Conservation (phyloP, 1,140 invertebrate species). For the Bombus turneri region DNA sequence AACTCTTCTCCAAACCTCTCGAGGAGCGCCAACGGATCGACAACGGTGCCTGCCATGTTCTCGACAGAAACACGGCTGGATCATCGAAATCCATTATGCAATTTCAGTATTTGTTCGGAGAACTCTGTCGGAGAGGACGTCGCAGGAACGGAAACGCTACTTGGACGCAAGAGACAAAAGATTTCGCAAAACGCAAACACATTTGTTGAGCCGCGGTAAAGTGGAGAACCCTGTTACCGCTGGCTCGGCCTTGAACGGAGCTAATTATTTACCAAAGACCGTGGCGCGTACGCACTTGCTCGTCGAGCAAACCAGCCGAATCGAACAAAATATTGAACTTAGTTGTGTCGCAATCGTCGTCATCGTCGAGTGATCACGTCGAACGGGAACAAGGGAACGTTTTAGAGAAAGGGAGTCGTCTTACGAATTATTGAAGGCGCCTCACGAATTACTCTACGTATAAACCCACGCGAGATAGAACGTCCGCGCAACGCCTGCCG, state of each 20-base stretch:
- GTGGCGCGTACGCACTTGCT: neutral
- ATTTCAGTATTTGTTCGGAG: neutral
- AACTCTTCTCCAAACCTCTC: neutral
- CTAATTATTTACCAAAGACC: slow-evolving; percentile 47
- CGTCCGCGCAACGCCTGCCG: neutral
- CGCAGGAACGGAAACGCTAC: too few relatives aligned
- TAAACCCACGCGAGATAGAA: slow-evolving; percentile 13
- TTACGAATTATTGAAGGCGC: neutral
- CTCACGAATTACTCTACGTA: neutral
- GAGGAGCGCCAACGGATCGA: too few relatives aligned
- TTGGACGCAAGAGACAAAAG: neutral
- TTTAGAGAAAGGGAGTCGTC: neutral
- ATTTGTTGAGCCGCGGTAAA: neutral
- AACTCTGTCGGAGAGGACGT: too few relatives aligned
- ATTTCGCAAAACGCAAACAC: slow-evolving; percentile 28
- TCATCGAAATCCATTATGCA: slow-evolving; percentile 10
- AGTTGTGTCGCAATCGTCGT: neutral
- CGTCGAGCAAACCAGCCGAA: neutral
- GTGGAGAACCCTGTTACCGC: slow-evolving; percentile 45
- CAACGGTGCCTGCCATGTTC: too few relatives aligned
- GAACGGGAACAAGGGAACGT: neutral
- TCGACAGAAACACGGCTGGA: neutral
- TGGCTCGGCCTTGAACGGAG: slow-evolving; percentile 36
- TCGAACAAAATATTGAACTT: slow-evolving; percentile 25
- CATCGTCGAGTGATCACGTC: neutral